Evolutionary conservation across 1,140 invertebrate genomes (phyloP), one percentile per base, ranked within the genome.

Genomic region (Apis florea): DNA sequence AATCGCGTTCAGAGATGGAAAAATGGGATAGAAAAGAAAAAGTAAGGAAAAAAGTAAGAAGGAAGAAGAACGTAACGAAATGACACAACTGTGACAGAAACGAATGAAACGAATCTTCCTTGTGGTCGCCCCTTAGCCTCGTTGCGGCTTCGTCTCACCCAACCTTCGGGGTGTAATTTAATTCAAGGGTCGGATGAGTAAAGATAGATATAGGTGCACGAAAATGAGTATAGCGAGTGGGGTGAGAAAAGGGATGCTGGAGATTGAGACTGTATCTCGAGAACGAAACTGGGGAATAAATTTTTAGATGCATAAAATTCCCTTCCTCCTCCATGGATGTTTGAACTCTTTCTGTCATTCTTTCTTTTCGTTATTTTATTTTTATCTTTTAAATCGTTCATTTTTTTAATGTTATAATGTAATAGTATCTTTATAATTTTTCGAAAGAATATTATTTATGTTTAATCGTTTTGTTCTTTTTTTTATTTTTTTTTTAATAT

Each of bases 121-220:
- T 53, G 83, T 64, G 54, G 77, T n/a, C 40, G 63, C 21, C 51
- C 71, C 64, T 76, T 76, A 59, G 63, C 64, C 79, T 68, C 63
- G 51, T 68, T 76, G 63, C 64, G 71, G 54, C 63, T 70, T 63
- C 80, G 24, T 81, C 47, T 82, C 72, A 64, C 63, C 61, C 49
- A 56, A 83, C 83, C 84, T 82, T 79, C 61, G 40, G 53, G 84
- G 49, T 86, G 84, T 85, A 86, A 86, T 85, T 86, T 86, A 86
- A 86, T 86, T 86, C 85, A 71, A 85, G 79, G 74, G 85, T 85
- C 79, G 84, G 79, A 83, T 85, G 84, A 82, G 84, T 61, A 83
- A 74, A 85, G 84, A 82, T 75, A 85, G 79, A 86, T 86, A 86
- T 79, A 85, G 73, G 47, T 63, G 56, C 79, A 64, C 68, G 69